phyloP scores from a whole-genome alignment of 1,140 invertebrate genomes.

The Drosophila albomicans region DNA sequence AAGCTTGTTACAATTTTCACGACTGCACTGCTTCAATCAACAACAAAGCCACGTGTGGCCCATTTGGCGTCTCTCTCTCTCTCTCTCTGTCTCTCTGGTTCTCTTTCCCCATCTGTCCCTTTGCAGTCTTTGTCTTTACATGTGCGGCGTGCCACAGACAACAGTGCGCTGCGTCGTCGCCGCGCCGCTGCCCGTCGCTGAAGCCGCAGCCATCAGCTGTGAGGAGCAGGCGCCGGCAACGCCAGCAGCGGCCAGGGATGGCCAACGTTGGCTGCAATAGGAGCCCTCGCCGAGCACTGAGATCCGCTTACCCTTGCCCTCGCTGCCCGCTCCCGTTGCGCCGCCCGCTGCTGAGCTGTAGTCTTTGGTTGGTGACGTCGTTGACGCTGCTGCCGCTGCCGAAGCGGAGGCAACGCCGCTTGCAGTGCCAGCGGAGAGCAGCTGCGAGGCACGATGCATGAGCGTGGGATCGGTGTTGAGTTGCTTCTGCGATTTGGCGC shows the following conservation, averaged over 20 bases:
- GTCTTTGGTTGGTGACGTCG: constrained; percentile 58
- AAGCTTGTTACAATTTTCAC: constrained; percentile 63
- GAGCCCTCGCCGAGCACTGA: constrained; percentile 80
- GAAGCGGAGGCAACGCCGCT: constrained; percentile 28
- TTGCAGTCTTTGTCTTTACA: constrained; percentile 64
- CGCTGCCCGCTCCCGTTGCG: constrained; percentile 15
- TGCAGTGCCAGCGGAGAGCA: constrained; percentile 40
- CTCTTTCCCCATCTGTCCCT: constrained; percentile 8
- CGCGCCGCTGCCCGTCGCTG: constrained; percentile 73
- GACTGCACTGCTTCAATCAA: constrained; percentile 79
- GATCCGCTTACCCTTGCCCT: constrained; percentile 72
- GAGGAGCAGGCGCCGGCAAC: constrained; percentile 79
- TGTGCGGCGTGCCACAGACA: constrained; percentile 82
- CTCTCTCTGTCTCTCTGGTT: constrained; percentile 36
- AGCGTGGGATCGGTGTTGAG: constrained; percentile 90
- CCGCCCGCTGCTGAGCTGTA: constrained; percentile 36
- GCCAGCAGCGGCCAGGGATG: constrained; percentile 73
- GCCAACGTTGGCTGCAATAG: constrained; percentile 83
- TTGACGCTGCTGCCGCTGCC: constrained; percentile 6
- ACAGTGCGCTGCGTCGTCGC: constrained; percentile 78
- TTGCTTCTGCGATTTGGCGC: constrained; percentile 90
- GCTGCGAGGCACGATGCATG: constrained; percentile 86
- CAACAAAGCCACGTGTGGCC: constrained; percentile 59
- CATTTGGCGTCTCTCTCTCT: constrained; percentile 73
- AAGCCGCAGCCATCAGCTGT: constrained; percentile 75